phyloP scores from a whole-genome alignment of 2,888 invertebrate genomes.

The Drosophila paracracens region DNA sequence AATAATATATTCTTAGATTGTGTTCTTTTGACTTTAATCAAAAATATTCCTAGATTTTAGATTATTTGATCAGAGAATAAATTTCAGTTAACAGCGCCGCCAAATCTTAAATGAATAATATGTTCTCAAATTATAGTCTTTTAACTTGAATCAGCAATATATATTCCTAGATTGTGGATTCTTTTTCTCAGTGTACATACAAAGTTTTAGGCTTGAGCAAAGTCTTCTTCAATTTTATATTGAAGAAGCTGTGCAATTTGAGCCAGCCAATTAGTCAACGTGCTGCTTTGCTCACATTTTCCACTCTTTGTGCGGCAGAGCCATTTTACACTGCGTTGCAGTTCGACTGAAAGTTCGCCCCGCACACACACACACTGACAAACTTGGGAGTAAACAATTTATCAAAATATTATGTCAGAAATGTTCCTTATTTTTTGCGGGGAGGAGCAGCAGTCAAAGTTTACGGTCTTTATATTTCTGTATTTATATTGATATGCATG shows the following conservation, averaged over 20 bases:
- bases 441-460: constrained; percentile 46
- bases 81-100: not conserved
- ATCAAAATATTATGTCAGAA: constrained; percentile 78
- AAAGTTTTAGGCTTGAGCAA: not conserved
- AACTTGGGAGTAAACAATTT: constrained; percentile 65
- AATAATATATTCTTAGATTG: not conserved
- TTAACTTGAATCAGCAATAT: not conserved
- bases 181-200: not conserved
- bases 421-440: constrained; percentile 14
- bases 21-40: not conserved
- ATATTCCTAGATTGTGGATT: not conserved
- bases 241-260: not conserved
- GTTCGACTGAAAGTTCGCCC: constrained; percentile 8
- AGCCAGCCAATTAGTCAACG: constrained; percentile 47
- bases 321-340: not conserved
- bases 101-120: not conserved
- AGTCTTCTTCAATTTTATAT: not conserved
- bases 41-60: too few species aligned
- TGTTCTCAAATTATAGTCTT: not conserved
- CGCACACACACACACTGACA: constrained; percentile 2
- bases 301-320: not conserved
- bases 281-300: constrained; percentile 3
- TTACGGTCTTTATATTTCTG: constrained; percentile 43
- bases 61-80: not conserved
- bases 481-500: constrained; percentile 53